Conservation (phyloP, 2,797 vertebrate genomes). For the Semaprochilodus insignis region DNA sequence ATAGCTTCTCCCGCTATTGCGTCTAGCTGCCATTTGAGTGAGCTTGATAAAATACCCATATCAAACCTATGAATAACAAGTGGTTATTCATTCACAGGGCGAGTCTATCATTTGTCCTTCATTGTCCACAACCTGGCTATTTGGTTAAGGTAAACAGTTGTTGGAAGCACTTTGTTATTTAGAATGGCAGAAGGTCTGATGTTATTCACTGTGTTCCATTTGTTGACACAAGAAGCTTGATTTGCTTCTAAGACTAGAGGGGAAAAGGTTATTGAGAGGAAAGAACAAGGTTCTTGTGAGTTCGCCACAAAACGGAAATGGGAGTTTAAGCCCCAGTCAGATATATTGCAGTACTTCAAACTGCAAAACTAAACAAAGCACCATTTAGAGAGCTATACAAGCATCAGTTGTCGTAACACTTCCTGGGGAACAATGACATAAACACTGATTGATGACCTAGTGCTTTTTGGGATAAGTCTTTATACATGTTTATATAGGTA, state of each 20-base stretch:
- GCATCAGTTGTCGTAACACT: too few species aligned
- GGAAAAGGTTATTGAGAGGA: conserved; percentile 1
- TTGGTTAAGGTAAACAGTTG: conserved; percentile 44
- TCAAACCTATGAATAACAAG: conserved; percentile 55
- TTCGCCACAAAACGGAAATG: background rate
- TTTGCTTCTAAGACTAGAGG: conserved; percentile 14
- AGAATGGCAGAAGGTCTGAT: conserved; percentile 11
- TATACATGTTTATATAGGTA: too few species aligned
- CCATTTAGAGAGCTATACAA: background rate
- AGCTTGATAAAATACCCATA: conserved; percentile 41
- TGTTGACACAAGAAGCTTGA: conserved; percentile 25
- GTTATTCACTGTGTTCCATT: conserved; percentile 27
- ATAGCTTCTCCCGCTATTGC: conserved; percentile 2
- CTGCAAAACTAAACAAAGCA: background rate
- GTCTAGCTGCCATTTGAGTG: conserved; percentile 25
- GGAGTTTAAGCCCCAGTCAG: background rate
- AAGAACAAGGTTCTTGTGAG: background rate
- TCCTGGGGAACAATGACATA: too few species aligned
- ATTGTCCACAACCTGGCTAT: conserved; percentile 25
- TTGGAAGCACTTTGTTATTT: conserved; percentile 24
- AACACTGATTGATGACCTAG: too few species aligned
- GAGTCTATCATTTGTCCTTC: conserved; percentile 26
- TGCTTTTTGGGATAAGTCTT: too few species aligned
- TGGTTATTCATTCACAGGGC: conserved; percentile 26
- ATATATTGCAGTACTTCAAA: background rate